Percentiles rank a stretch among this genome's conserved stretches.
These are phyloP conservation scores for Cabera pusaria DNA, from an alignment of 2,888 invertebrate genomes.

Conservation along the genomic window DNA sequence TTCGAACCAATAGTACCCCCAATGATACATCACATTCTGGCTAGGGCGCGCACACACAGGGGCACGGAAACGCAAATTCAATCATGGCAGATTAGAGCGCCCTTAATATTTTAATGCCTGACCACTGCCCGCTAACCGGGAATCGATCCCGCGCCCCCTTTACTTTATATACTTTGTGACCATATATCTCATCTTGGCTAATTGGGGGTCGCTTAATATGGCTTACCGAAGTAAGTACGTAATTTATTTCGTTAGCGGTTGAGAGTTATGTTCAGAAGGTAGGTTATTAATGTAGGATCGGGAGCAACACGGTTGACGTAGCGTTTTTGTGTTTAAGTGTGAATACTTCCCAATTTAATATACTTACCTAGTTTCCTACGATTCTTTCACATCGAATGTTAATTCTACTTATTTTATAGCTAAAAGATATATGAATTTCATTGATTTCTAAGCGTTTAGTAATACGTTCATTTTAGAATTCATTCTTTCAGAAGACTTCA, in stretches of 20 bases:
- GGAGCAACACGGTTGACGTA: conserved; percentile 19
- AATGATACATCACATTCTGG: conserved; percentile 55
- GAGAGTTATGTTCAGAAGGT: conserved; percentile 50
- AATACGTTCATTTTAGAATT: too few relatives aligned
- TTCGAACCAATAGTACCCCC: conserved; percentile 39
- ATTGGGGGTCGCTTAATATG: conserved; percentile 82
- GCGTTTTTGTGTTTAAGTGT: conserved; percentile 13
- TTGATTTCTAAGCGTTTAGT: too few relatives aligned
- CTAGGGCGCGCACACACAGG: conserved; percentile 54
- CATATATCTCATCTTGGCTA: conserved; percentile 77
- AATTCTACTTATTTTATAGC: too few relatives aligned
- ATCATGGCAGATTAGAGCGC: conserved; percentile 78
- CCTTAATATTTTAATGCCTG: conserved; percentile 82
- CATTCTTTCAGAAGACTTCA: too few relatives aligned
- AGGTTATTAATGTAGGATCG: conserved; percentile 40
- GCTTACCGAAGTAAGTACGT: conserved; percentile 81
- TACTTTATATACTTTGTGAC: conserved; percentile 64
- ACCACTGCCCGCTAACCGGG: conserved; percentile 72
- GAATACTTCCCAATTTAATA: too few relatives aligned
- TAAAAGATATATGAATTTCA: too few relatives aligned
- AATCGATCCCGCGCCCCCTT: conserved; percentile 69
- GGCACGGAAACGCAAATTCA: conserved; percentile 75
- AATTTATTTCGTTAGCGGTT: conserved; percentile 73
- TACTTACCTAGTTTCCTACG: too few relatives aligned
- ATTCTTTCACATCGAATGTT: too few relatives aligned